A percentile compares a stretch with the other conserved stretches of the same genome.
These are phyloP conservation scores for Apantesis nais DNA, from an alignment of 2,888 invertebrate genomes.

Conservation along the genomic window DNA sequence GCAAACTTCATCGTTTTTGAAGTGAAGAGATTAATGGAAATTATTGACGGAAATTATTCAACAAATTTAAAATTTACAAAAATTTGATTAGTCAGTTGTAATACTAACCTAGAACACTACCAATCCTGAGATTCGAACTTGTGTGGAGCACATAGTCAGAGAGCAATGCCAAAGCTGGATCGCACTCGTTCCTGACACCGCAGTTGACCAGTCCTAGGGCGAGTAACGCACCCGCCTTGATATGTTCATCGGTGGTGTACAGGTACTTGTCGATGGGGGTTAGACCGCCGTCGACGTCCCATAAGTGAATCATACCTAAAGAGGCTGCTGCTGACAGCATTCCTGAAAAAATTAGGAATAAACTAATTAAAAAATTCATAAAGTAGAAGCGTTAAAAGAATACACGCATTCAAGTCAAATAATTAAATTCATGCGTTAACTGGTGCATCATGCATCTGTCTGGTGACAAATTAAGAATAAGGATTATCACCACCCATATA, in stretches of 20 bases:
- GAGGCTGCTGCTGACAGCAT: conserved; percentile 99
- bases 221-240: conserved; percentile 98
- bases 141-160: conserved; percentile 96
- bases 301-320: conserved; percentile 96
- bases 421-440: no score
- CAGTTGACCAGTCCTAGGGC: conserved; percentile 99
- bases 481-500: no score
- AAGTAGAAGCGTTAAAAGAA: not conserved
- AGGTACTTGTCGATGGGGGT: conserved; percentile 99
- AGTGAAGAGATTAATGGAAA: not conserved
- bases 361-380: not conserved
- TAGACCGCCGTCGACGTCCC: conserved; percentile 99
- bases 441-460: no score
- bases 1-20: not conserved
- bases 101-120: conserved; percentile 89
- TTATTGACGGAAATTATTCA: no score
- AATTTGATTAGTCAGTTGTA: not conserved
- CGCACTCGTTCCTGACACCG: conserved; percentile 98
- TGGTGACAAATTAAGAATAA: no score
- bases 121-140: conserved; percentile 93
- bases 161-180: conserved; percentile 97
- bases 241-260: conserved; percentile 97
- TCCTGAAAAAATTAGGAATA: conserved; percentile 73
- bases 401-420: no score
- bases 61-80: not conserved